Conservation (phyloP, 1,140 invertebrate genomes). For the Diuraphis noxia region DNA sequence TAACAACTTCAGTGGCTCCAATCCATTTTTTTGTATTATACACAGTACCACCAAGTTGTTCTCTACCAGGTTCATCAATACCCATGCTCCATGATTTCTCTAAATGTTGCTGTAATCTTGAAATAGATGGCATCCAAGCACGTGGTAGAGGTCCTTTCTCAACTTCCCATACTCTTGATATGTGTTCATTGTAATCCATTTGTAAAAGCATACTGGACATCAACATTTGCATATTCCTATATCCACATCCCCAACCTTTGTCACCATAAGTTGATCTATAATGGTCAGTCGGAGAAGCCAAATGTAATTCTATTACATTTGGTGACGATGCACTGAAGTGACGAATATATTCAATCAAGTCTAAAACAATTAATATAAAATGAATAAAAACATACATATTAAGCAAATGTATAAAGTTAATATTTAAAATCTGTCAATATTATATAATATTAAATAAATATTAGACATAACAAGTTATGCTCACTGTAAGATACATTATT, state of each 20-base stretch:
- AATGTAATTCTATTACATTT: conserved; percentile 70
- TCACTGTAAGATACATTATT: not conserved
- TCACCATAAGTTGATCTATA: conserved; percentile 86
- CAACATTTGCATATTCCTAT: conserved; percentile 89
- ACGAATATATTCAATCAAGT: conserved; percentile 47
- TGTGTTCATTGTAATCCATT: conserved; percentile 72
- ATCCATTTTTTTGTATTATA: conserved; percentile 91
- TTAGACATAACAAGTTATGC: not conserved
- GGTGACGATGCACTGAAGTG: conserved; percentile 59
- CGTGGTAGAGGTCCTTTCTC: conserved; percentile 63
- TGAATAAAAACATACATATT: not conserved
- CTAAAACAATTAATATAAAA: conserved; percentile 29
- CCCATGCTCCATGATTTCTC: conserved; percentile 86
- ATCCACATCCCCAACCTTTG: conserved; percentile 88
- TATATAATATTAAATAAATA: not conserved
- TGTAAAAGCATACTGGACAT: conserved; percentile 78
- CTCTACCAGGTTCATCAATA: conserved; percentile 81
- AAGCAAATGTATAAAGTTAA: not conserved
- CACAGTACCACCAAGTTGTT: conserved; percentile 79
- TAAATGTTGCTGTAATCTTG: conserved; percentile 78
- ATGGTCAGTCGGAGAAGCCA: conserved; percentile 81
- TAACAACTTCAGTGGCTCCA: conserved; percentile 83
- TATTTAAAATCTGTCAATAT: not conserved
- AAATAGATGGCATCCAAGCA: conserved; percentile 80
- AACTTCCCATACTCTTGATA: conserved; percentile 62